Evolutionary conservation across 2,888 invertebrate genomes (phyloP), one percentile per base, ranked within the genome.

Genomic region (Hyposoter didymator): DNA sequence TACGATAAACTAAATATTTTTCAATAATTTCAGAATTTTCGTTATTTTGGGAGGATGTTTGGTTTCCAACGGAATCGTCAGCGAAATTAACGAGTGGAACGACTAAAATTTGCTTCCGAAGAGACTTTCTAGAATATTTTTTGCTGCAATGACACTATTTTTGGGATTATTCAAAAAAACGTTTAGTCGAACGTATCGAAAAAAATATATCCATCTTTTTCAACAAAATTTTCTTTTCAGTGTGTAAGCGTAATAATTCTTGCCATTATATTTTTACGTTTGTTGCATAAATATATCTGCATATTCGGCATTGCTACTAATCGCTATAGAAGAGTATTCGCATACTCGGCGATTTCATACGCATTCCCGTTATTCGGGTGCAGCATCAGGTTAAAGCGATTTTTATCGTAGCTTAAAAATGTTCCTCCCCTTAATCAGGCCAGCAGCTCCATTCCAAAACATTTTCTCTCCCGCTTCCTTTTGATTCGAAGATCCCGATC

Each of bases 201-300:
- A n/a, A n/a, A n/a, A n/a, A n/a, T n/a, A n/a, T n/a, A n/a, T n/a
- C n/a, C n/a, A n/a, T n/a, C n/a, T n/a, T n/a, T n/a, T n/a, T n/a
- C n/a, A n/a, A n/a, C n/a, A n/a, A n/a, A n/a, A n/a, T n/a, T n/a
- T n/a, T n/a, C n/a, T n/a, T n/a, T n/a, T n/a, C n/a, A n/a, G n/a
- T n/a, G n/a, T n/a, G n/a, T n/a, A 88, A 87, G 80, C 87, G 83
- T 82, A 66, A 73, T 85, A 87, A 81, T 82, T 87, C 84, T 85
- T 79, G 1, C 62, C 75, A 75, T 79, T 79, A 84, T 84, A 52
- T 59, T 62, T 62, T 64, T 78, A 70, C 78, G 43, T 12, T 19
- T 62, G n/a, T n/a, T 39, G 28, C 52, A 74, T 8, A 59, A 39
- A 32, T 70, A 64, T 78, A 35, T 76, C 3, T 70, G 14, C 73